These are phyloP conservation scores for Lepilemur ruficaudatus DNA, from an alignment of 2,797 vertebrate genomes.

Conservation along the genomic window DNA sequence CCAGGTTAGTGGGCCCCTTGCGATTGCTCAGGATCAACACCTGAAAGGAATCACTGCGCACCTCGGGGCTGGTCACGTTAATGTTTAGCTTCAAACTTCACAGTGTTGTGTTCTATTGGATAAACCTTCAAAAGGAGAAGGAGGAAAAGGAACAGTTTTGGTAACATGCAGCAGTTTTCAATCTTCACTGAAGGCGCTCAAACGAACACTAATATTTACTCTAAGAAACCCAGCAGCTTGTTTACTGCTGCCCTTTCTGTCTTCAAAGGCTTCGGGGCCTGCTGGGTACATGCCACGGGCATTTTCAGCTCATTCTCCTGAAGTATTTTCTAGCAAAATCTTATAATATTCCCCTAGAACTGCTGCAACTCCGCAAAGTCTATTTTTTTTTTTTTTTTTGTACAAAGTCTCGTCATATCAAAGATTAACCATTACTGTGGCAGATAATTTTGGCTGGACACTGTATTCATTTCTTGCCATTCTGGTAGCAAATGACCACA, in stretches of 20 bases:
- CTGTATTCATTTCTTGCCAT: not conserved
- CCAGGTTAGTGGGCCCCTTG: not conserved
- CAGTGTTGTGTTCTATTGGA: not conserved
- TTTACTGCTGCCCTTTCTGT: constrained; percentile 66
- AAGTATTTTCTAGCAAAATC: constrained; percentile 60
- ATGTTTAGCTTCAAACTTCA: not conserved
- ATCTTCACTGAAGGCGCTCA: constrained; percentile 55
- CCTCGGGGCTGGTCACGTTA: not conserved
- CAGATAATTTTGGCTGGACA: not conserved
- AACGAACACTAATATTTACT: constrained; percentile 71
- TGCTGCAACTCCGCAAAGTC: not conserved
- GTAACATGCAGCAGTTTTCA: constrained; percentile 46
- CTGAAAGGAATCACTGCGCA: constrained; percentile 21
- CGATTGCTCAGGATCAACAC: not conserved
- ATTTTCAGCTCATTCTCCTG: constrained; percentile 36
- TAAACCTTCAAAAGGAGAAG: not conserved
- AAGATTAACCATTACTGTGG: not conserved
- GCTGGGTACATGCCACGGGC: not conserved
- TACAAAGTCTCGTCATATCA: not conserved
- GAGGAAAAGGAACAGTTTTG: not conserved
- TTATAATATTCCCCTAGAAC: not conserved
- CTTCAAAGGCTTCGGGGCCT: constrained; percentile 39
- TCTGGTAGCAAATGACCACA: not conserved
- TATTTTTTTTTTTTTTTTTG: not conserved
- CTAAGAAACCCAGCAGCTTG: constrained; percentile 58